These are phyloP conservation scores for Lepidostoma basale DNA, from an alignment of 1,140 invertebrate species.

Conservation along the genomic window DNA sequence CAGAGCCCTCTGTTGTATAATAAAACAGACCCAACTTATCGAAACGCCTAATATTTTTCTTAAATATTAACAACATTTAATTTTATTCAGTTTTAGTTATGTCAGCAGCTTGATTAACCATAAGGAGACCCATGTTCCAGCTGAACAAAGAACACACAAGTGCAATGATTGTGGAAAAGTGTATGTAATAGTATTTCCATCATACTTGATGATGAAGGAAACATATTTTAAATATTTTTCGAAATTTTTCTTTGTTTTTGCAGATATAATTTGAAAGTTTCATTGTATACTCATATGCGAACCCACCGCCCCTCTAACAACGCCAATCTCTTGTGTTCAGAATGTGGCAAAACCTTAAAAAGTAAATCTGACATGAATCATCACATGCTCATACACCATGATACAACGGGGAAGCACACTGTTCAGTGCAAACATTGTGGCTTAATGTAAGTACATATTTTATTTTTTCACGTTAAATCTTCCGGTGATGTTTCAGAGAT, in stretches of 20 bases:
- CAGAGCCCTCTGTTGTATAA: no score
- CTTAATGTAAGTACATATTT: conserved; percentile 37
- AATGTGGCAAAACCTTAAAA: conserved; percentile 39
- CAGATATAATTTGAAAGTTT: conserved; percentile 7
- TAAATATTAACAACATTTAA: no score
- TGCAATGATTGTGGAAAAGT: conserved; percentile 37
- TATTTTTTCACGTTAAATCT: no score
- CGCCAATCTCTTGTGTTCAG: conserved; percentile 37
- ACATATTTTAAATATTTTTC: no score
- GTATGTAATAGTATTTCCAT: no score
- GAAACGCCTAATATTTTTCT: no score
- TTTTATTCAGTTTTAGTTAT: conserved; percentile 34
- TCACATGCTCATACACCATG: conserved; percentile 43
- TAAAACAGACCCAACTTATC: no score
- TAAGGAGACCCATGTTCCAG: conserved; percentile 30
- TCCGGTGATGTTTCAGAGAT: no score
- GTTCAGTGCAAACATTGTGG: conserved; percentile 40
- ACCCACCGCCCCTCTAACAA: conserved; percentile 21
- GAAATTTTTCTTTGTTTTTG: no score
- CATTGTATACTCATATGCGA: conserved; percentile 28
- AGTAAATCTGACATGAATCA: conserved; percentile 32
- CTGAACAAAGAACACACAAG: conserved; percentile 28
- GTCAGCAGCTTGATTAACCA: conserved; percentile 28
- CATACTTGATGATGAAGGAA: no score
- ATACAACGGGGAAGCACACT: conserved; percentile 36